These are phyloP conservation scores for Epinephelus lanceolatus DNA, from an alignment of 2,113 vertebrate species.

Conservation along the genomic window DNA sequence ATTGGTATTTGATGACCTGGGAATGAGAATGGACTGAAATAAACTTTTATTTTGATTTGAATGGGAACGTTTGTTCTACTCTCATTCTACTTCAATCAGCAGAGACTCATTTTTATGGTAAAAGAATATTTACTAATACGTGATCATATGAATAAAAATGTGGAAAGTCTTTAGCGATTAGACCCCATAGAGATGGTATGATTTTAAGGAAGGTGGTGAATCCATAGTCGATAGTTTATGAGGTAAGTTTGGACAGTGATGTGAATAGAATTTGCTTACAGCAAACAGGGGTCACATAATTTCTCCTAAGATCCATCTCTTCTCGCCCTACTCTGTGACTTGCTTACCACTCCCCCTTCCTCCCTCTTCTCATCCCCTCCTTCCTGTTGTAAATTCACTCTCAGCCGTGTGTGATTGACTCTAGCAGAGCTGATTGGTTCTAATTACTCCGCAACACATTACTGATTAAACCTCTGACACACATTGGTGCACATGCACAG, in stretches of 20 bases:
- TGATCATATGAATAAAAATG: too few species aligned
- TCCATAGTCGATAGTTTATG: too few species aligned
- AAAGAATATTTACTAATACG: too few species aligned
- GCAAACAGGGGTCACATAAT: background rate
- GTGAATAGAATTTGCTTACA: background rate
- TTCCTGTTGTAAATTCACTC: conserved; percentile 27
- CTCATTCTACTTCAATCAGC: too few species aligned
- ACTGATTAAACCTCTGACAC: conserved; percentile 58
- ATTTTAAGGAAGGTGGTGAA: too few species aligned
- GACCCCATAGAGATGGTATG: too few species aligned
- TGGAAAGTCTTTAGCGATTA: too few species aligned
- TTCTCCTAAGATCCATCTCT: background rate
- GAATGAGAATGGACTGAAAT: too few species aligned
- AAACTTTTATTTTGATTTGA: too few species aligned
- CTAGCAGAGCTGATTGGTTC: conserved; percentile 57
- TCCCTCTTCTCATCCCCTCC: background rate
- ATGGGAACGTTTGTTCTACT: too few species aligned
- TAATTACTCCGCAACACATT: conserved; percentile 51
- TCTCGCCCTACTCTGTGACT: background rate
- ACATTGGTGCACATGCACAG: conserved; percentile 18
- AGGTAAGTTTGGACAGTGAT: background rate
- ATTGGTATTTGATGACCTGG: too few species aligned
- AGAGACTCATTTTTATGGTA: too few species aligned
- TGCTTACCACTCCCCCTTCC: background rate
- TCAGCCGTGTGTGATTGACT: conserved; percentile 48